These are phyloP conservation scores for Macropodus opercularis DNA, from an alignment of 2,797 vertebrate species.

Conservation along the genomic window DNA sequence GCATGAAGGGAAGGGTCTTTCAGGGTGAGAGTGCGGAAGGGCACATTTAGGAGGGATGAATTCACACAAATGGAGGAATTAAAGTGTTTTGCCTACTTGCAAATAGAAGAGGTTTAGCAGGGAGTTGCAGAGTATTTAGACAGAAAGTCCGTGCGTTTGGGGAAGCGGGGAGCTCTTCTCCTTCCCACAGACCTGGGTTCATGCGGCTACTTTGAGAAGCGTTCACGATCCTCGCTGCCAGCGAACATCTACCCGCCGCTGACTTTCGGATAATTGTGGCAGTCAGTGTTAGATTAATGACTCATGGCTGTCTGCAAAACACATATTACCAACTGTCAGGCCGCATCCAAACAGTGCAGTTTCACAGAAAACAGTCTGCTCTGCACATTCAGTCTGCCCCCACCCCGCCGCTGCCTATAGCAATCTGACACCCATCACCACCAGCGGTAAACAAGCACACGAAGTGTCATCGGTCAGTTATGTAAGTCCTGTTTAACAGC, in stretches of 20 bases:
- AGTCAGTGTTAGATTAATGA: slow-evolving; percentile 47
- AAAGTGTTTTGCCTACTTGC: slow-evolving; percentile 74
- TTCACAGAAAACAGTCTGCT: slow-evolving; percentile 35
- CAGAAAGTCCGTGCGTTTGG: slow-evolving; percentile 37
- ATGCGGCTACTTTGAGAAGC: slow-evolving; percentile 13
- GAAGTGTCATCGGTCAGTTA: slow-evolving; percentile 43
- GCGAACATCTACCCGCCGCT: slow-evolving; percentile 11
- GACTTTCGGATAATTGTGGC: slow-evolving; percentile 43
- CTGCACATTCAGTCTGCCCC: slow-evolving; percentile 29
- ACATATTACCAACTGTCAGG: slow-evolving; percentile 27
- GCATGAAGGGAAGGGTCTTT: slow-evolving; percentile 74
- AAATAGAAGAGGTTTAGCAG: slow-evolving; percentile 68
- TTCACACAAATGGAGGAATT: slow-evolving; percentile 78
- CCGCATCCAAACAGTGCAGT: slow-evolving; percentile 41
- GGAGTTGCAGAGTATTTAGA: slow-evolving; percentile 41
- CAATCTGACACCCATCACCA: slow-evolving; percentile 22
- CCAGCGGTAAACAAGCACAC: slow-evolving; percentile 31
- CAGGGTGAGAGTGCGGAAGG: slow-evolving; percentile 75
- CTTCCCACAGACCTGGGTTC: slow-evolving; percentile 24
- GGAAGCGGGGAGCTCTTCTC: slow-evolving; percentile 34
- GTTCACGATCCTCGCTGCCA: slow-evolving; percentile 18
- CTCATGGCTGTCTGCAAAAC: slow-evolving; percentile 17
- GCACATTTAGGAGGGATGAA: slow-evolving; percentile 75
- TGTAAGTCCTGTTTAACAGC: slow-evolving; percentile 37
- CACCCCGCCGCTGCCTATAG: slow-evolving; percentile 12